Conservation (phyloP, 2,888 invertebrate species). For the Odontomyia ornata region DNA sequence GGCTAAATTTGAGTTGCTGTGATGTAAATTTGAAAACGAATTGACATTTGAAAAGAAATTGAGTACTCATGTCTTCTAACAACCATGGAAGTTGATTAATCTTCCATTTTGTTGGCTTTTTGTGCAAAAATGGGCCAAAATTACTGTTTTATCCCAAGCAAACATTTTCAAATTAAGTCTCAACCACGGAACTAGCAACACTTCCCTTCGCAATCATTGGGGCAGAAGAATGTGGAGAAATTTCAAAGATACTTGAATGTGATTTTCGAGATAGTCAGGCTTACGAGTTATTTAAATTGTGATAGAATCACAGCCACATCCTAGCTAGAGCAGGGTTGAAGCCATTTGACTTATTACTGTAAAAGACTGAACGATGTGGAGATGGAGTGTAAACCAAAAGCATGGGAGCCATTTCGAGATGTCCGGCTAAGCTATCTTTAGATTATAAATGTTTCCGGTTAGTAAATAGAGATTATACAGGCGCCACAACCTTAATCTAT, state of each 20-base stretch:
- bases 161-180: background rate
- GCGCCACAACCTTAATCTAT: slow-evolving; percentile 14
- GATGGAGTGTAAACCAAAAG: background rate
- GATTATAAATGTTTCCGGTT: slow-evolving; percentile 5
- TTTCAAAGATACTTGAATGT: slow-evolving; percentile 1
- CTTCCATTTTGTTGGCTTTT: too few species aligned
- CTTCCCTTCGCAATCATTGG: background rate
- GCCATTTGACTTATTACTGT: background rate
- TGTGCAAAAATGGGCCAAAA: too few species aligned
- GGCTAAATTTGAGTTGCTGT: background rate
- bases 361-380: background rate
- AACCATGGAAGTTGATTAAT: too few species aligned
- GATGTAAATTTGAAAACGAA: too few species aligned
- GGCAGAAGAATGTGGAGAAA: background rate
- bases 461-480: background rate
- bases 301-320: background rate
- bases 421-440: background rate
- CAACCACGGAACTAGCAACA: background rate
- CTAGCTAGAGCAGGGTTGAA: background rate
- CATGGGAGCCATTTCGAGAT: background rate
- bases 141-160: background rate
- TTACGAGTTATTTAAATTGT: background rate
- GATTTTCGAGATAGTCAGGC: slow-evolving; percentile 7
- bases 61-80: too few species aligned
- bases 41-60: too few species aligned